These are phyloP conservation scores for Tachina lurida DNA, from an alignment of 2,888 invertebrate genomes.

Conservation along the genomic window DNA sequence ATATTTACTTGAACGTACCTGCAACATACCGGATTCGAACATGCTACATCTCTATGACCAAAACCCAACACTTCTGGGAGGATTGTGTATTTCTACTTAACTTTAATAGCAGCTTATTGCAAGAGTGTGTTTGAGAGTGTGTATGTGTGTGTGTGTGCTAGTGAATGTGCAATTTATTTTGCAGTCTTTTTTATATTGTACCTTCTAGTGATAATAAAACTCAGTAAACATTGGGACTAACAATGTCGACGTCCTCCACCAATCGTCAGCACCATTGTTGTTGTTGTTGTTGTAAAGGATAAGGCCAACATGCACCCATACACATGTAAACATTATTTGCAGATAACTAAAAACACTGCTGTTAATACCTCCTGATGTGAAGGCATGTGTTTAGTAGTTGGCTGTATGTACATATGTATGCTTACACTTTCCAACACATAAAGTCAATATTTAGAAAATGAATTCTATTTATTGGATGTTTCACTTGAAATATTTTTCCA, in stretches of 20 bases:
- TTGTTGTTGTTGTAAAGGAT: conserved; percentile 20
- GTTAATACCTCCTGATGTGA: not conserved
- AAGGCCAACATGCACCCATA: not conserved
- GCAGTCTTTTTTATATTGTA: conserved; percentile 8
- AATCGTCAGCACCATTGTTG: conserved; percentile 12
- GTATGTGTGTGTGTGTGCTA: too few species aligned
- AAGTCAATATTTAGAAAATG: conserved; percentile 24
- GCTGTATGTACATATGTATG: not conserved
- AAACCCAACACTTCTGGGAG: not conserved
- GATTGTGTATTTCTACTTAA: not conserved
- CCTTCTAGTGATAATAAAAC: conserved; percentile 11
- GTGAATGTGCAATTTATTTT: conserved; percentile 23
- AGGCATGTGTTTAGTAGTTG: not conserved
- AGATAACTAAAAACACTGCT: conserved; percentile 5
- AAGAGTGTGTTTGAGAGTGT: not conserved
- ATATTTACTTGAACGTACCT: conserved; percentile 3
- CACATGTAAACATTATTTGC: conserved; percentile 5
- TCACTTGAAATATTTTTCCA: too few species aligned
- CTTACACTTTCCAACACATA: not conserved
- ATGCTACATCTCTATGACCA: not conserved
- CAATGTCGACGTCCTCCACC: not conserved
- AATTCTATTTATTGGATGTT: not conserved
- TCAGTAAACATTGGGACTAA: conserved; percentile 15
- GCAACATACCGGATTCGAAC: not conserved
- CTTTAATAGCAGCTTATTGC: not conserved